Evolutionary conservation across 2,888 invertebrate species (phyloP).

Genomic region (Rapana venosa): DNA sequence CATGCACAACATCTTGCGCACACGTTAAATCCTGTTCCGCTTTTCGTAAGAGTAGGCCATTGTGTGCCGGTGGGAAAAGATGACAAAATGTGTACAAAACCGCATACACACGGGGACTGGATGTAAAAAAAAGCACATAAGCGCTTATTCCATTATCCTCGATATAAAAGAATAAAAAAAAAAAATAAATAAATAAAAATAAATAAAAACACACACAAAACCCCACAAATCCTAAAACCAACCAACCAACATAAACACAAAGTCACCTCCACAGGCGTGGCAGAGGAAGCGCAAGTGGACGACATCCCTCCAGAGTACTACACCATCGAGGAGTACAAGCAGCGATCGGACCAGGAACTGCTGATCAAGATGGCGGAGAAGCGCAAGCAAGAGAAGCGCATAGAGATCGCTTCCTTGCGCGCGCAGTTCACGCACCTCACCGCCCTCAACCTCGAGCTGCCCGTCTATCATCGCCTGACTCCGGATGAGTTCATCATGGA

Average conservation of each 20-base stretch:
- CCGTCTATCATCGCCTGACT: background rate
- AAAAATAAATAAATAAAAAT: too few relatives aligned
- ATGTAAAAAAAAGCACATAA: too few relatives aligned
- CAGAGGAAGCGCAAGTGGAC: background rate
- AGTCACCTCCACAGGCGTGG: background rate
- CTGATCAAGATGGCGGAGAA: constrained; percentile 33
- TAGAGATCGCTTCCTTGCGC: background rate
- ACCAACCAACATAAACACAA: background rate
- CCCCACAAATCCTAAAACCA: too few relatives aligned
- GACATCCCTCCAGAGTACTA: constrained; percentile 27
- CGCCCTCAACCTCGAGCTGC: constrained; percentile 4
- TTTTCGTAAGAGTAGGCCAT: too few relatives aligned
- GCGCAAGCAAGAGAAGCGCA: constrained; percentile 8
- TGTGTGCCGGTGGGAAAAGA: too few relatives aligned
- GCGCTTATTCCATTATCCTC: too few relatives aligned
- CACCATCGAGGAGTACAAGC: constrained; percentile 44
- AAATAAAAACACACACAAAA: too few relatives aligned
- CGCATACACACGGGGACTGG: too few relatives aligned
- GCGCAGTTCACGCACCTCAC: constrained; percentile 9
- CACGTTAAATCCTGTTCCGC: too few relatives aligned
- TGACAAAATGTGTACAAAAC: too few relatives aligned
- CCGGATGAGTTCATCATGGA: constrained; percentile 30
- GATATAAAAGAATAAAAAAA: too few relatives aligned
- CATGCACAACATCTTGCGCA: too few relatives aligned
- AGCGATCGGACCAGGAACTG: constrained; percentile 31